Percentiles rank a stretch among this genome's conserved stretches.
These are phyloP conservation scores for Cephalopholis sonnerati DNA, from an alignment of 2,113 vertebrate species.

Conservation along the genomic window DNA sequence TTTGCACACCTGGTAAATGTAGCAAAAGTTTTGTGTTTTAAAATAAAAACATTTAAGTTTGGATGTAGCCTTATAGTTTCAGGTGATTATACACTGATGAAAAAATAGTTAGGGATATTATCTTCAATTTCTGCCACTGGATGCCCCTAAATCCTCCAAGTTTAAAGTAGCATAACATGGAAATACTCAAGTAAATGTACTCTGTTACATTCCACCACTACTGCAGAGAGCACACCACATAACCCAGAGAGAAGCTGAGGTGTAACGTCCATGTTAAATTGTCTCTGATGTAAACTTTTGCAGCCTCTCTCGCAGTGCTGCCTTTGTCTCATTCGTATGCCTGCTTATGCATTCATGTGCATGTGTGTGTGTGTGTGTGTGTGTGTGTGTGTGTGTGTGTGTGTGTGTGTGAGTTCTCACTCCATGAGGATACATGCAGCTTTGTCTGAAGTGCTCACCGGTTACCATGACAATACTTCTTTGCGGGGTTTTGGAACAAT, in stretches of 20 bases:
- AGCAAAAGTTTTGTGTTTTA: too few relatives aligned
- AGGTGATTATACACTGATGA: too few relatives aligned
- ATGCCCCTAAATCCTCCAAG: too few relatives aligned
- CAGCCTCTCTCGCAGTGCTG: background rate
- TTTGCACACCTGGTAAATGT: too few relatives aligned
- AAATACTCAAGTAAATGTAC: conserved; percentile 1
- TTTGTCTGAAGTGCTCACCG: conserved; percentile 72
- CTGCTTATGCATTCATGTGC: conserved; percentile 45
- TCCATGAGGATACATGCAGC: conserved; percentile 41
- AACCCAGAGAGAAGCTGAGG: background rate
- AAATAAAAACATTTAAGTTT: too few relatives aligned
- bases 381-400: conserved; percentile 25
- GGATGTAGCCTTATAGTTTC: too few relatives aligned
- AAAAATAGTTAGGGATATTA: too few relatives aligned
- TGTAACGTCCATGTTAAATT: background rate
- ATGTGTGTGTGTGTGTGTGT: conserved; percentile 25
- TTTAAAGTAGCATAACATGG: background rate
- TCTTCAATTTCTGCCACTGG: too few relatives aligned
- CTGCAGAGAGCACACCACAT: background rate
- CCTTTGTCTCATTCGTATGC: background rate
- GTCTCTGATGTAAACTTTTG: conserved; percentile 15
- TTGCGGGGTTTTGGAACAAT: conserved; percentile 74
- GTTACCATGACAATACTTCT: conserved; percentile 85
- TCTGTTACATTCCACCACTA: background rate
- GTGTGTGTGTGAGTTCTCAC: conserved; percentile 28